Conservation (phyloP, 2,113 vertebrate species). For the Sula dactylatra region DNA sequence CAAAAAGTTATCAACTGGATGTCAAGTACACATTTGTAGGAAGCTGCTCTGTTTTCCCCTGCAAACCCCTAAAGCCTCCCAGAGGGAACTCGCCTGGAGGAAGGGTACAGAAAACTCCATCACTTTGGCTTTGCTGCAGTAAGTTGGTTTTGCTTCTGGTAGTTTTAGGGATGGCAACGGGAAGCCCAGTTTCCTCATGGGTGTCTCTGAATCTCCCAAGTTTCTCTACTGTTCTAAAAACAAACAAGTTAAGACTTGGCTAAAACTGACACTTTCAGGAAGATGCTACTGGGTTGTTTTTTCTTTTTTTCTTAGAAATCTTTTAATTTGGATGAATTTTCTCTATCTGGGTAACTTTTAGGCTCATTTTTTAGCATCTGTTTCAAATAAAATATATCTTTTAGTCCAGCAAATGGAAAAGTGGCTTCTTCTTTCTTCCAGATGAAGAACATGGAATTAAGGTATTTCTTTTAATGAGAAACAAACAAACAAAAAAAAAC, state of each 20-base stretch:
- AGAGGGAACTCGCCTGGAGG: too few species aligned
- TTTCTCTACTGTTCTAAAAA: background rate
- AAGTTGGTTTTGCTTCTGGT: background rate
- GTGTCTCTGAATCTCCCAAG: background rate
- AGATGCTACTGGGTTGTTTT: too few species aligned
- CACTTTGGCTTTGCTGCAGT: background rate
- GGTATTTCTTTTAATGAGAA: background rate
- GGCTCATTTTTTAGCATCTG: background rate
- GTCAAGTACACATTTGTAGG: too few species aligned
- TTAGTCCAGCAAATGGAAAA: background rate
- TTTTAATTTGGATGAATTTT: background rate
- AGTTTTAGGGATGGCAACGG: background rate
- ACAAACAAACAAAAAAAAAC: background rate
- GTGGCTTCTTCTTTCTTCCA: background rate
- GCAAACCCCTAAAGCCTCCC: background rate
- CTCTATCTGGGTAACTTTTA: background rate
- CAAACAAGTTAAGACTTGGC: too few species aligned
- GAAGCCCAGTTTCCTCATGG: background rate
- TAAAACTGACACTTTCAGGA: background rate
- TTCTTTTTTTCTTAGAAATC: too few species aligned
- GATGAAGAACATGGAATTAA: background rate
- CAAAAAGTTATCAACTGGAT: background rate
- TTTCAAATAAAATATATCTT: background rate
- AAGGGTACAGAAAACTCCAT: background rate
- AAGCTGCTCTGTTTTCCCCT: background rate